Evolutionary conservation across 2,113 vertebrate species (phyloP).

Genomic region (Heptranchias perlo): DNA sequence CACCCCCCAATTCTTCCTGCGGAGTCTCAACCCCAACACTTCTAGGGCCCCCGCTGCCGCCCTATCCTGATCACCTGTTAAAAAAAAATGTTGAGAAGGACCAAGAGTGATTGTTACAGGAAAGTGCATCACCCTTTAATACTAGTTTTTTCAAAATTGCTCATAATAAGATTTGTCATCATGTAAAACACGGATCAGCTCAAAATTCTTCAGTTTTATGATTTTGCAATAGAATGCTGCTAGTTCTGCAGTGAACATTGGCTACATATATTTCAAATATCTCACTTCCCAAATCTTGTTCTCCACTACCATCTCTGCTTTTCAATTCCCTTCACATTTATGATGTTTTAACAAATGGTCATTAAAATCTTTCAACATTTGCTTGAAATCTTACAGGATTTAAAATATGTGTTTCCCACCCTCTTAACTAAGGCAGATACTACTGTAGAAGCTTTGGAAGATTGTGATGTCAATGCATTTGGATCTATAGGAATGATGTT

Average conservation of each 20-base stretch:
- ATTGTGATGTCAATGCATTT: background rate
- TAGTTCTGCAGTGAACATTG: background rate
- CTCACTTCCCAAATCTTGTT: background rate
- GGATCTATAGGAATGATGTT: background rate
- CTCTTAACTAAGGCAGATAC: background rate
- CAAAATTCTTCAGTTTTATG: background rate
- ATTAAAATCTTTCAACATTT: background rate
- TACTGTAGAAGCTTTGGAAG: background rate
- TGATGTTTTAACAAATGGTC: background rate
- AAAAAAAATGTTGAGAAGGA: background rate
- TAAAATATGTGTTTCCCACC: background rate
- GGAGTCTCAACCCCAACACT: background rate
- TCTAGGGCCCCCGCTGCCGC: background rate
- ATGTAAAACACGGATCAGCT: background rate
- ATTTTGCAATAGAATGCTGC: background rate
- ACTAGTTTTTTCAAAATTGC: background rate
- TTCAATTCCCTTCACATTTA: background rate
- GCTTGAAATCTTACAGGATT: background rate
- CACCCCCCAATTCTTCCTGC: background rate
- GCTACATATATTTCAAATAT: background rate
- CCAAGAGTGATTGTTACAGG: background rate
- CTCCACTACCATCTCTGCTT: background rate
- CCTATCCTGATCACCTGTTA: background rate
- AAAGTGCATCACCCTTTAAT: background rate
- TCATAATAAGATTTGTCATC: background rate